Evolutionary conservation across 2,113 vertebrate species (phyloP).

Genomic region (Takifugu flavidus): DNA sequence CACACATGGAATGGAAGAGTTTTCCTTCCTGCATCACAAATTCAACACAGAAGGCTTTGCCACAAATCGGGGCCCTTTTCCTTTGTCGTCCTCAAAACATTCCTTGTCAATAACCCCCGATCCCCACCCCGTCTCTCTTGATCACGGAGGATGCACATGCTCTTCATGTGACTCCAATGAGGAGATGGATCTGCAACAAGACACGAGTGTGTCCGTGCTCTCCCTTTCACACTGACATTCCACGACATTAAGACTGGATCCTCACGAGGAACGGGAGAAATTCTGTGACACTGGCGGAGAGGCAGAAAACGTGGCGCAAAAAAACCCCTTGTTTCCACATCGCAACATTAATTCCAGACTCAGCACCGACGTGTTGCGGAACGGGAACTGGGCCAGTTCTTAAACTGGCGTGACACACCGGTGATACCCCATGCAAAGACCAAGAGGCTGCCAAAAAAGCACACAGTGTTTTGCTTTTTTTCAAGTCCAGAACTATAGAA

Average conservation of each 20-base stretch:
- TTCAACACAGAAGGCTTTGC: slow-evolving; percentile 35
- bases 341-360: slow-evolving; percentile 50
- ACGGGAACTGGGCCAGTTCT: slow-evolving; percentile 47
- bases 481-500: slow-evolving; percentile 41
- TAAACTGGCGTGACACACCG: slow-evolving; percentile 55
- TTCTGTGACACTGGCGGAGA: slow-evolving; percentile 26
- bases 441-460: slow-evolving; percentile 36
- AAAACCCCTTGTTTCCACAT: slow-evolving; percentile 20
- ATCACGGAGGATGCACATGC: slow-evolving; percentile 60
- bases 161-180: slow-evolving; percentile 73
- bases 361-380: slow-evolving; percentile 47
- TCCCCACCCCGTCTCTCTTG: slow-evolving; percentile 60
- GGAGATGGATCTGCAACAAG: slow-evolving; percentile 46
- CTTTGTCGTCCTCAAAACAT: slow-evolving; percentile 41
- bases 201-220: slow-evolving; percentile 31
- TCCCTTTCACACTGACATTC: slow-evolving; percentile 57
- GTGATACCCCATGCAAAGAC: slow-evolving; percentile 60
- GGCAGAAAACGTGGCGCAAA: slow-evolving; percentile 1
- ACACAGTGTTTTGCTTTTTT: slow-evolving; percentile 17
- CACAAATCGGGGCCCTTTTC: slow-evolving; percentile 30
- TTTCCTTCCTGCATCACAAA: slow-evolving; percentile 28
- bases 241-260: slow-evolving; percentile 42
- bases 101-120: slow-evolving; percentile 42
- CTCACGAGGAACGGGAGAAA: slow-evolving; percentile 40
- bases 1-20: slow-evolving; percentile 10